Evolutionary conservation across 1,140 invertebrate species (phyloP).

Genomic region (Drosophila sproati): DNA sequence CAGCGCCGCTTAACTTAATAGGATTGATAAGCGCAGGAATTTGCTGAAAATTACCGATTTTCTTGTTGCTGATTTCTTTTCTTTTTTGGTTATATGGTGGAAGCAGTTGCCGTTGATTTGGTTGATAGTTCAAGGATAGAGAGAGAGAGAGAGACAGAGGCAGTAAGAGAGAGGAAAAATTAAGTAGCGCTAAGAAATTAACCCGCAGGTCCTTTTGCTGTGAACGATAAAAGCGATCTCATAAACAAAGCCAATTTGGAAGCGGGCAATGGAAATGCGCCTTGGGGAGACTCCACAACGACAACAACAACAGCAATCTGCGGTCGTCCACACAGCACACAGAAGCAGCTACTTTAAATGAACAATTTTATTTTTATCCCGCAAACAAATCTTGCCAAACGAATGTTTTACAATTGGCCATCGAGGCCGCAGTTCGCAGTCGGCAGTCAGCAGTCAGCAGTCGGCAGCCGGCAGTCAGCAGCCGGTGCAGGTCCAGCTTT

Average conservation of each 20-base stretch:
- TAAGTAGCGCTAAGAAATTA: slow-evolving; percentile 79
- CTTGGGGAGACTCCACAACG: not conserved
- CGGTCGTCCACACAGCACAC: slow-evolving; percentile 48
- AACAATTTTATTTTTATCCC: slow-evolving; percentile 84
- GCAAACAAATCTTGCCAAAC: slow-evolving; percentile 80
- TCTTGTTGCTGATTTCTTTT: not conserved
- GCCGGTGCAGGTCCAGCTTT: slow-evolving; percentile 40
- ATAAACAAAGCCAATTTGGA: slow-evolving; percentile 82
- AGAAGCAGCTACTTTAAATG: slow-evolving; percentile 84
- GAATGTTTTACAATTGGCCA: slow-evolving; percentile 83
- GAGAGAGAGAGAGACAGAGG: not conserved
- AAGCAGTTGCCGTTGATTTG: not conserved
- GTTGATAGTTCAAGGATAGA: not conserved
- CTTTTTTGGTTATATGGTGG: not conserved
- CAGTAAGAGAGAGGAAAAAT: slow-evolving; percentile 32
- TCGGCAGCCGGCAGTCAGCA: slow-evolving; percentile 2
- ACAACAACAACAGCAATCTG: slow-evolving; percentile 6
- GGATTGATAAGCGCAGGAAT: slow-evolving; percentile 45
- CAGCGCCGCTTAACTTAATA: slow-evolving; percentile 33
- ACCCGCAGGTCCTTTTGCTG: slow-evolving; percentile 72
- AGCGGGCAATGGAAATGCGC: slow-evolving; percentile 38
- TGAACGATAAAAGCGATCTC: slow-evolving; percentile 68
- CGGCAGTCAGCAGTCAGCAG: slow-evolving; percentile 9
- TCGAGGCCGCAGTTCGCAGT: slow-evolving; percentile 37
- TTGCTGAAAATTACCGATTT: slow-evolving; percentile 34